phyloP scores from a whole-genome alignment of 1,140 invertebrate genomes.

The Platorchestia sp. region DNA sequence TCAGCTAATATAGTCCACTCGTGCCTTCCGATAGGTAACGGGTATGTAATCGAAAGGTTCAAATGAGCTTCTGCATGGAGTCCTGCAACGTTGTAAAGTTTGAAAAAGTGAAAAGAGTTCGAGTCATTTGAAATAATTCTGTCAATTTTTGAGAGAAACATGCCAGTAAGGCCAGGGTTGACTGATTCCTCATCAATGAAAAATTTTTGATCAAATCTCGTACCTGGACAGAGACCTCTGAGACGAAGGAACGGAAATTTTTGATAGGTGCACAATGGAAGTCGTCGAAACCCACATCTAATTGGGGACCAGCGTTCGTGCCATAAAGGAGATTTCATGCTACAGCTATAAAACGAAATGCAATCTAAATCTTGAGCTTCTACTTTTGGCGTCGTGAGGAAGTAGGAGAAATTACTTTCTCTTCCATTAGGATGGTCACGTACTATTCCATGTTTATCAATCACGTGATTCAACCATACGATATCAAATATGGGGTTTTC shows the following conservation, averaged over 20 bases:
- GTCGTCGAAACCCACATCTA: background rate
- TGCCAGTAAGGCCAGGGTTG: background rate
- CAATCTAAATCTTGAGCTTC: background rate
- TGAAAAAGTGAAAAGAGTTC: background rate
- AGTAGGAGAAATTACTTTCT: background rate
- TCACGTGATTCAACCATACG: conserved; percentile 11
- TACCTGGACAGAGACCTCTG: background rate
- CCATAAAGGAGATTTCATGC: background rate
- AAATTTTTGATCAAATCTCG: conserved; percentile 1
- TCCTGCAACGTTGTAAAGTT: background rate
- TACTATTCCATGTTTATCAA: background rate
- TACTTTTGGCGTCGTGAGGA: background rate
- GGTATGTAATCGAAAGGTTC: background rate
- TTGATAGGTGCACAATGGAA: background rate
- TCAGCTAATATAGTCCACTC: background rate
- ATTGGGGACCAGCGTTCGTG: background rate
- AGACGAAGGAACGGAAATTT: background rate
- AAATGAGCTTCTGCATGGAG: background rate
- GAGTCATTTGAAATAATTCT: background rate
- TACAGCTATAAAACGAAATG: conserved; percentile 3
- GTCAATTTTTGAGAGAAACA: background rate
- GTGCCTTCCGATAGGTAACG: conserved; percentile 1
- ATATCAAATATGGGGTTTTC: background rate
- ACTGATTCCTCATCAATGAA: background rate
- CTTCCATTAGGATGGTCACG: background rate